These are phyloP conservation scores for Sitta carolinensis DNA, from an alignment of 2,797 vertebrate species.

Conservation along the genomic window DNA sequence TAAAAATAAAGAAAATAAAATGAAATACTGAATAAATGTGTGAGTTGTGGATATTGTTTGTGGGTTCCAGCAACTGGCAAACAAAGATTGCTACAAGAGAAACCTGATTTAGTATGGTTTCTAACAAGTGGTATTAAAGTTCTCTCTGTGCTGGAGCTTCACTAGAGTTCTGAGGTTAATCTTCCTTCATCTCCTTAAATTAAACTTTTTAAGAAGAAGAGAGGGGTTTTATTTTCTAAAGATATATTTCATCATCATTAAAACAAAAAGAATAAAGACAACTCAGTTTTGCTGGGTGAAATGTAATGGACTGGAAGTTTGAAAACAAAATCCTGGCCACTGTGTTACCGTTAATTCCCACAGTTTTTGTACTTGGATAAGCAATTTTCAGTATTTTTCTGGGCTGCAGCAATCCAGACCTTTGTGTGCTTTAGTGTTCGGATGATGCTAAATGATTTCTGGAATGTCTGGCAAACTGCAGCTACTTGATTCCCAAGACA, in stretches of 20 bases:
- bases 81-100: background rate
- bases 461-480: background rate
- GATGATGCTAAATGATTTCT: background rate
- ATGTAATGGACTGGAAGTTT: background rate
- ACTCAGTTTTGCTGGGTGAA: background rate
- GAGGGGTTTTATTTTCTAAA: background rate
- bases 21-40: background rate
- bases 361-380: background rate
- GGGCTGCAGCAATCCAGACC: fast-evolving
- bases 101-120: background rate
- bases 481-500: background rate
- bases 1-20: background rate
- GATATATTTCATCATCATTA: background rate
- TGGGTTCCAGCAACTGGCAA: background rate
- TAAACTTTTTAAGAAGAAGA: background rate
- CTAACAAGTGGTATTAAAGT: background rate
- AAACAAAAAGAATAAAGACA: background rate
- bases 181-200: background rate
- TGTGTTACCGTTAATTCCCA: background rate
- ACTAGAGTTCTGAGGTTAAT: background rate
- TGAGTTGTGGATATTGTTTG: background rate
- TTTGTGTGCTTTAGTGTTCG: background rate
- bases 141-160: background rate
- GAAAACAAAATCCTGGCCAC: background rate
- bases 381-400: background rate